These are phyloP conservation scores for Pharmacophagus antenor DNA, from an alignment of 2,888 invertebrate species.

Conservation along the genomic window DNA sequence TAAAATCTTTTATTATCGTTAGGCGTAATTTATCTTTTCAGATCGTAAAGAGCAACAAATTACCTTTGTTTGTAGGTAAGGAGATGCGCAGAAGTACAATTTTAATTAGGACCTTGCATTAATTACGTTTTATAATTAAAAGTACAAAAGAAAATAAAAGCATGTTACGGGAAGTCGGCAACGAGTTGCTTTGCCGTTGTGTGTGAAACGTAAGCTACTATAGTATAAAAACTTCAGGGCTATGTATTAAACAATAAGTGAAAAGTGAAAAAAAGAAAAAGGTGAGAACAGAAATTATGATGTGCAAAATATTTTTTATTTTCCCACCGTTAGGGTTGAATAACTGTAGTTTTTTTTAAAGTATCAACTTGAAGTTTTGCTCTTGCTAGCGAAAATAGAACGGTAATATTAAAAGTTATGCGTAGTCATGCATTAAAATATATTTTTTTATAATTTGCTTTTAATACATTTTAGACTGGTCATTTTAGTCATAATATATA, in stretches of 20 bases:
- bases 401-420: too few relatives aligned
- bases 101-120: slow-evolving; percentile 32
- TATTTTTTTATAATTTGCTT: too few relatives aligned
- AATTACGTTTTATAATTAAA: slow-evolving; percentile 31
- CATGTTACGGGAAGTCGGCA: slow-evolving; percentile 20
- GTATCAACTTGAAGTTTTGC: too few relatives aligned
- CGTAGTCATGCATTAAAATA: too few relatives aligned
- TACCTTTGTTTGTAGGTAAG: slow-evolving; percentile 25
- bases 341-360: too few relatives aligned
- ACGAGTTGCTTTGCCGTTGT: slow-evolving; percentile 27
- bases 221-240: slow-evolving; percentile 3
- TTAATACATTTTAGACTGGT: background rate
- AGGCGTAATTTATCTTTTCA: slow-evolving; percentile 23
- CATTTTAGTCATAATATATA: background rate
- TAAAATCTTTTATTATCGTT: slow-evolving; percentile 26
- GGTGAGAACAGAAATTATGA: too few relatives aligned
- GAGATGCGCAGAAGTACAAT: slow-evolving; percentile 27
- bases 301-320: too few relatives aligned
- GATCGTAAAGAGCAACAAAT: slow-evolving; percentile 25
- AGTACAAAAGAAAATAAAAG: slow-evolving; percentile 28
- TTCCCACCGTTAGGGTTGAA: too few relatives aligned
- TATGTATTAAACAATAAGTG: too few relatives aligned
- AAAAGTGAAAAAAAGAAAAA: too few relatives aligned
- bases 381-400: too few relatives aligned
- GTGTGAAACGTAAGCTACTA: slow-evolving; percentile 14